These are phyloP conservation scores for Leucoraja erinaceus DNA, from an alignment of 2,113 vertebrate genomes.

Conservation along the genomic window DNA sequence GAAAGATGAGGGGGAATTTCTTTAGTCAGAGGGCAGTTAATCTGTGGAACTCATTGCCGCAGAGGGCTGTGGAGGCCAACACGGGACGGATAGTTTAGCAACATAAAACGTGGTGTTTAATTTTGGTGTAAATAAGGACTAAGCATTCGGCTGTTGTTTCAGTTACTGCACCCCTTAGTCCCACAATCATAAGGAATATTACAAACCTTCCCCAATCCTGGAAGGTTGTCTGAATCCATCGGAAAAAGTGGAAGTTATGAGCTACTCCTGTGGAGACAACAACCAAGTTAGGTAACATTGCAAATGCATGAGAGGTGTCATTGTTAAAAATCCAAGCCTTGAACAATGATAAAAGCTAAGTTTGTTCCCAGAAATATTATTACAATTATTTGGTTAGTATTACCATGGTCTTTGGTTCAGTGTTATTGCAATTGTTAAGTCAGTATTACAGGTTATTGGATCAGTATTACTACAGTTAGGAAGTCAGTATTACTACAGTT, in stretches of 20 bases:
- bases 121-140: not conserved
- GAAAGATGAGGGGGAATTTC: too few relatives aligned
- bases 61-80: too few relatives aligned
- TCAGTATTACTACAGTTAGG: too few relatives aligned
- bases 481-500: too few relatives aligned
- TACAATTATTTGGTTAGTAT: not conserved
- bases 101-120: not conserved
- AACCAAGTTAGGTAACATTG: not conserved
- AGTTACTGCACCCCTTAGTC: not conserved
- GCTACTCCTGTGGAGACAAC: slow-evolving; percentile 67
- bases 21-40: too few relatives aligned
- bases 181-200: not conserved
- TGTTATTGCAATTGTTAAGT: too few relatives aligned
- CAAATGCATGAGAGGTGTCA: slow-evolving; percentile 15
- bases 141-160: not conserved
- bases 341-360: slow-evolving; percentile 31
- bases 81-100: not conserved
- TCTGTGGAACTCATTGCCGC: too few relatives aligned
- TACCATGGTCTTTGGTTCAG: not conserved
- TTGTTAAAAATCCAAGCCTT: slow-evolving; percentile 40
- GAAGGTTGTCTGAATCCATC: slow-evolving; percentile 70
- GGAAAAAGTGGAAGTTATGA: slow-evolving; percentile 80
- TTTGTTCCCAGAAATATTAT: not conserved
- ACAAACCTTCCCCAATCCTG: slow-evolving; percentile 71
- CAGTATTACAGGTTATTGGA: too few relatives aligned